phyloP scores from a whole-genome alignment of 1,140 invertebrate genomes.

The Zaprionus inermis region DNA sequence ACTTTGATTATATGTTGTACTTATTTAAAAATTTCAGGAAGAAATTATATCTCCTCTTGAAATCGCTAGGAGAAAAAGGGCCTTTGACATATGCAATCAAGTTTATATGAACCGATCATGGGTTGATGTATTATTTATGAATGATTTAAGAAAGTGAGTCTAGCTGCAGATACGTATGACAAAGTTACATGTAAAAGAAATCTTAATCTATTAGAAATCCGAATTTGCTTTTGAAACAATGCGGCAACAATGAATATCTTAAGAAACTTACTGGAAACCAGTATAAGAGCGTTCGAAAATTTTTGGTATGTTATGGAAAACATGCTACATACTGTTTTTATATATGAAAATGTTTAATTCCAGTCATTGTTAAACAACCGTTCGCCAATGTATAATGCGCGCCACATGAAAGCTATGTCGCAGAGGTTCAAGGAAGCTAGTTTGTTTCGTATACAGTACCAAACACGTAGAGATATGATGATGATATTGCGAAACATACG shows the following conservation, averaged over 20 bases:
- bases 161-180: not conserved
- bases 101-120: slow-evolving; percentile 70
- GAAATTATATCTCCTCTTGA: slow-evolving; percentile 62
- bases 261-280: slow-evolving; percentile 33
- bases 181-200: not conserved
- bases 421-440: slow-evolving; percentile 53
- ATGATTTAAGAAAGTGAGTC: slow-evolving; percentile 51
- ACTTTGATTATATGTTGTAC: not conserved
- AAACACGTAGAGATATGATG: slow-evolving; percentile 72
- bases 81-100: slow-evolving; percentile 73
- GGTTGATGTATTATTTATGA: slow-evolving; percentile 72
- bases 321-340: not conserved
- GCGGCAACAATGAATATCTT: slow-evolving; percentile 44
- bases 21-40: slow-evolving; percentile 42
- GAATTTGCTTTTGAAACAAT: slow-evolving; percentile 63
- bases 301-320: slow-evolving; percentile 40
- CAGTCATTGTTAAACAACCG: slow-evolving; percentile 80
- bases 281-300: slow-evolving; percentile 56
- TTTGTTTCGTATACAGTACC: slow-evolving; percentile 70
- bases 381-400: slow-evolving; percentile 63
- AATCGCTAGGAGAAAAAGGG: slow-evolving; percentile 60
- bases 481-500: slow-evolving; percentile 55
- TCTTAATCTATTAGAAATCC: slow-evolving; percentile 40
- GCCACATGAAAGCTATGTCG: slow-evolving; percentile 56
- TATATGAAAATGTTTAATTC: not conserved